Evolutionary conservation across 2,888 invertebrate species (phyloP).

Genomic region (Lamproptera curius): DNA sequence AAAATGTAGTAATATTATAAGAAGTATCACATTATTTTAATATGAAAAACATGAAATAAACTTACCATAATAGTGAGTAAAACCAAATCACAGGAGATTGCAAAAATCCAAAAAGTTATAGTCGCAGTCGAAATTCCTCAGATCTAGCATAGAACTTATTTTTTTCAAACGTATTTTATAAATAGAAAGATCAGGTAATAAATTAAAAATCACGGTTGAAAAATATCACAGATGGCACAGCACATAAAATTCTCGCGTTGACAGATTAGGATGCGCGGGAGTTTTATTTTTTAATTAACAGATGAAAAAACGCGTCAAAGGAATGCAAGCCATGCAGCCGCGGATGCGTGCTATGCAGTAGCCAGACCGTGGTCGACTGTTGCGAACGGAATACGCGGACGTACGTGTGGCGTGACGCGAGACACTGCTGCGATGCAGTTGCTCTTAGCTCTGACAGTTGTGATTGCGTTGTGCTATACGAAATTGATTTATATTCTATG

Average conservation of each 20-base stretch:
- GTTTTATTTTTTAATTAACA: constrained; percentile 36
- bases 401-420: constrained; percentile 26
- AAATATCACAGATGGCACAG: constrained; percentile 30
- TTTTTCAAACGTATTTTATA: constrained; percentile 20
- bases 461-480: constrained; percentile 14
- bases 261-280: constrained; percentile 37
- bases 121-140: constrained; percentile 26
- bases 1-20: too few relatives aligned
- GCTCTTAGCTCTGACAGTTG: constrained; percentile 14
- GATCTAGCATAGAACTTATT: constrained; percentile 22
- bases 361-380: constrained; percentile 74
- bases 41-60: constrained; percentile 10
- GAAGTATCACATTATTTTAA: too few relatives aligned
- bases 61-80: constrained; percentile 34
- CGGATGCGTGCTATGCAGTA: constrained; percentile 48
- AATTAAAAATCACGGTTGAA: constrained; percentile 8
- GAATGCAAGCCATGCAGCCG: constrained; percentile 27
- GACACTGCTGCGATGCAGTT: constrained; percentile 1
- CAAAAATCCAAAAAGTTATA: constrained; percentile 24
- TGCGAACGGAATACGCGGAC: constrained; percentile 32
- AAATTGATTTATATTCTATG: constrained; percentile 20
- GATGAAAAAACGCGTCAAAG: constrained; percentile 34
- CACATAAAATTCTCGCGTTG: constrained; percentile 35
- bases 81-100: not conserved
- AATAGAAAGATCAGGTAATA: constrained; percentile 11